Conservation (phyloP, 1,140 invertebrate genomes). For the Drosophila yakuba region DNA sequence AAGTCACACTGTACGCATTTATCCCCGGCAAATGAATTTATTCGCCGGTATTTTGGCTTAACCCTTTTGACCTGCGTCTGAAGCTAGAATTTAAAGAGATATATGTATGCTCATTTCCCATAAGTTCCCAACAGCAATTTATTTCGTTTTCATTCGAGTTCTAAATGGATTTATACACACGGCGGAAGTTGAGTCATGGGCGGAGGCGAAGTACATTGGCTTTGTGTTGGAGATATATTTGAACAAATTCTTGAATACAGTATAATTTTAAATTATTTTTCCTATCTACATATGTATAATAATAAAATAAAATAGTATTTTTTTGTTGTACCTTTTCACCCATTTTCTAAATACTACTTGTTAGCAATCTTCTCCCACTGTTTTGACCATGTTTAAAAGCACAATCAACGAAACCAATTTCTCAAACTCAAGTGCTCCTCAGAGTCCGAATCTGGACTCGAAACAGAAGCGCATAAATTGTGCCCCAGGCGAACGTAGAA, state of each 20-base stretch:
- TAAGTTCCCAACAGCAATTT: conserved; percentile 35
- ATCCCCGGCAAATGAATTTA: conserved; percentile 24
- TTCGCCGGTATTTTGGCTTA: conserved; percentile 50
- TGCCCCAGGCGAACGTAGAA: conserved; percentile 52
- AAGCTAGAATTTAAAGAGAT: conserved; percentile 53
- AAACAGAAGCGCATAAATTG: conserved; percentile 77
- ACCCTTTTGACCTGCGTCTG: conserved; percentile 1
- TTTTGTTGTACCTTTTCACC: neutral
- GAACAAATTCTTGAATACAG: neutral
- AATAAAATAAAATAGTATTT: neutral
- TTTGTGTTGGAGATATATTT: neutral
- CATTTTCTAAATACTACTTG: neutral
- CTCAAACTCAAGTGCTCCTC: conserved; percentile 67
- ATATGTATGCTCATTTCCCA: conserved; percentile 43
- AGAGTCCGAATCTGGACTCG: conserved; percentile 40
- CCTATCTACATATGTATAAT: conserved; percentile 3
- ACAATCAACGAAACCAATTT: conserved; percentile 72
- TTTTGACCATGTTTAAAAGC: conserved; percentile 30
- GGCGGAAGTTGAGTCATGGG: conserved; percentile 58
- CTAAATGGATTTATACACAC: conserved; percentile 54
- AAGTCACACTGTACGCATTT: conserved; percentile 27
- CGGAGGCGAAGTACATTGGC: conserved; percentile 19
- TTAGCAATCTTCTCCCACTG: neutral
- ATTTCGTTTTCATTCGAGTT: conserved; percentile 55
- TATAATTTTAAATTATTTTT: neutral